Base-by-base conservation (phyloP, 2,113 vertebrate species). In the Sceloporus tristichus region DNA sequence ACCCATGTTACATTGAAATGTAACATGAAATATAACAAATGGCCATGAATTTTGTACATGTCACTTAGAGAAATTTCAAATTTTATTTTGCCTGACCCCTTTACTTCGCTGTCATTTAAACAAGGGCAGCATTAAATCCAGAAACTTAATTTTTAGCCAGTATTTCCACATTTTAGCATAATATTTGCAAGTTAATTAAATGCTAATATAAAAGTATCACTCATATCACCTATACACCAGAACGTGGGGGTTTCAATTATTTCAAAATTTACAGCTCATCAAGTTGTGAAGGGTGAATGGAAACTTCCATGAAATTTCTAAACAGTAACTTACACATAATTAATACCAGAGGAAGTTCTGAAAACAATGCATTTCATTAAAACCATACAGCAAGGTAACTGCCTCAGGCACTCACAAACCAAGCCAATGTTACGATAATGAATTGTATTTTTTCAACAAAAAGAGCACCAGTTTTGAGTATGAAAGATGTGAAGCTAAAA, bases 111-210 rank as follows among this genome's bases (percentile, higher is more conserved):
- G 87, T 13, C 85, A 89, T 90, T 34, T 82, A 88, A 70, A 92
- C 76, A 92, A 89, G 25, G 56, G 11, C 85, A 53, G 29, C 0
- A 6, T 84, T 91, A 93, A 90, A 92, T 90, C 87, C 78, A 80
- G 75, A 73, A 48, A 68, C 77, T 91, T 66, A 92, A 87, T 84
- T 79, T 93, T 94, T 89, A 89, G 38, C 73, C 84, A 92, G 79
- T 80, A 87, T 73, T 93, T 94, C 91, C 74, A 88, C 82, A 92
- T 86, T 93, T 90, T 87, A 88, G 59, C 79, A 85, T 92, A 94
- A 91, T 42, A 95, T 90, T 90, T 89, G 78, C 90, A 92, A 92
- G 89, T 94, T 93, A 95, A 96, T 93, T 92, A 93, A 86, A 89
- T 82, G 70, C 83, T 90, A 94, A 89, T 92, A 93, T 56, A 91